phyloP scores from a whole-genome alignment of 2,113 vertebrate genomes.

The Chaetops frenatus region DNA sequence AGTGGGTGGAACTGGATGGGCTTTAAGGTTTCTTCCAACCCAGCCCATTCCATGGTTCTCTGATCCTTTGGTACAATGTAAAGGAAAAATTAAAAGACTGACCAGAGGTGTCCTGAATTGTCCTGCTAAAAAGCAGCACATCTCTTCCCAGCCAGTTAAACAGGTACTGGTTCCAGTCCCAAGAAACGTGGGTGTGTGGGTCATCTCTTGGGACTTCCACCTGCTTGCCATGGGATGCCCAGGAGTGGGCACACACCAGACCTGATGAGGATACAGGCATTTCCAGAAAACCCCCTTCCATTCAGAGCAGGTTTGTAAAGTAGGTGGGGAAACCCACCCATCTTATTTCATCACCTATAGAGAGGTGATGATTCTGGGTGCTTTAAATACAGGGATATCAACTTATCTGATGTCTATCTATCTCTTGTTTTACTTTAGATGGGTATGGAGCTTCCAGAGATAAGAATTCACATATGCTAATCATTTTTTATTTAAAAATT shows the following conservation, averaged over 20 bases:
- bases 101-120: not conserved
- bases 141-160: not conserved
- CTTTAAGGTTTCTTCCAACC: not conserved
- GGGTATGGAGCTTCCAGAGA: not conserved
- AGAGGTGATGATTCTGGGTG: not conserved
- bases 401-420: not conserved
- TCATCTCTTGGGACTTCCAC: not conserved
- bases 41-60: not conserved
- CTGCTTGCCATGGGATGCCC: not conserved
- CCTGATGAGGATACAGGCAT: not conserved
- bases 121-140: not conserved
- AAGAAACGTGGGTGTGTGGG: not conserved
- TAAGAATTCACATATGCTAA: not conserved
- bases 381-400: not conserved
- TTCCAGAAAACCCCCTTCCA: not conserved
- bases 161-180: not conserved
- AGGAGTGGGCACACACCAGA: not conserved
- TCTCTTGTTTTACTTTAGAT: not conserved
- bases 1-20: not conserved
- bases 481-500: not conserved
- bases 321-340: not conserved
- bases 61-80: not conserved
- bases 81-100: not conserved
- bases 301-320: not conserved
- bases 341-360: not conserved